phyloP scores from a whole-genome alignment of 1,140 invertebrate genomes.

The Polypedilum pembai region DNA sequence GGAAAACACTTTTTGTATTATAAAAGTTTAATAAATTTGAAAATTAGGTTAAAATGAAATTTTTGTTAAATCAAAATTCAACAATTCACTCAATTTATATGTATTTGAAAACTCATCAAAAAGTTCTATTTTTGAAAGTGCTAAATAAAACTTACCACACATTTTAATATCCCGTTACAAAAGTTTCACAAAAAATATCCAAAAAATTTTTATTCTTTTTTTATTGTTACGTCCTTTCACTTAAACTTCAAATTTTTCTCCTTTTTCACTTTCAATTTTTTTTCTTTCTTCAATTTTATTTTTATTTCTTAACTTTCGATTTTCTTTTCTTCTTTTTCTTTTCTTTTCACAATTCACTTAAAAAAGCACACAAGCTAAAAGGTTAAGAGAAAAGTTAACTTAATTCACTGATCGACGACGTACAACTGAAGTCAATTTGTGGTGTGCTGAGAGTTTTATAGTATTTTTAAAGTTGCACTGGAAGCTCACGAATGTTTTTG shows the following conservation, averaged over 20 bases:
- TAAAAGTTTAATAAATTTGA: too few relatives aligned
- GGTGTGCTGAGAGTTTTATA: neutral
- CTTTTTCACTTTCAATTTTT: neutral
- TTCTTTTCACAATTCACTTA: neutral
- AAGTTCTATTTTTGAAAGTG: too few relatives aligned
- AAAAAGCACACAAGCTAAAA: neutral
- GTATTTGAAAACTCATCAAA: too few relatives aligned
- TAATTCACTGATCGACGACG: constrained; percentile 8
- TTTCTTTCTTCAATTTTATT: neutral
- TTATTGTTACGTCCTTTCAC: neutral
- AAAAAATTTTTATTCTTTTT: neutral
- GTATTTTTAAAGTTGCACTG: neutral
- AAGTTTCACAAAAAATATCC: neutral
- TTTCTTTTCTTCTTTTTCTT: neutral
- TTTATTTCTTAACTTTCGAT: neutral
- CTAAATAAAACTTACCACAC: too few relatives aligned
- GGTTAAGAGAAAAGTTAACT: neutral
- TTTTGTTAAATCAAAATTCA: too few relatives aligned
- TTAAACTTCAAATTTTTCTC: neutral
- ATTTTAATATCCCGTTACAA: too few relatives aligned
- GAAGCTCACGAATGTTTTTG: neutral
- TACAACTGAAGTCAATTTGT: neutral
- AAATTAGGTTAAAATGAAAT: too few relatives aligned
- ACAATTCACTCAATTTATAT: too few relatives aligned
- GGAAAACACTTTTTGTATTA: too few relatives aligned